Conservation (phyloP, 2,888 invertebrate genomes). For the Pomacea canaliculata region DNA sequence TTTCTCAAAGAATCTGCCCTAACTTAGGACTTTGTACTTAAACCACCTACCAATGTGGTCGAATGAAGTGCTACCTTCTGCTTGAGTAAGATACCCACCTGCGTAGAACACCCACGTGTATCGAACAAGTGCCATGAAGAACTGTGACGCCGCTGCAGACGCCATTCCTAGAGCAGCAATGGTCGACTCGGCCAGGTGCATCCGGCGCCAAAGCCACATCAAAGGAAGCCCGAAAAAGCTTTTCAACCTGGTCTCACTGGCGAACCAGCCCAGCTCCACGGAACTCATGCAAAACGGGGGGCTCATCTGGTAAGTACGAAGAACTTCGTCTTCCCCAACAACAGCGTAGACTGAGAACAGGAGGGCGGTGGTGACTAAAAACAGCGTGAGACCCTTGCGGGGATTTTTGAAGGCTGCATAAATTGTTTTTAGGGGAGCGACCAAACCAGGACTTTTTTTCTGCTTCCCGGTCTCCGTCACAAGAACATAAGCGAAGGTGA, state of each 20-base stretch:
- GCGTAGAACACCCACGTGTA: not conserved
- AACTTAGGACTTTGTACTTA: no score
- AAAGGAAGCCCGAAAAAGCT: not conserved
- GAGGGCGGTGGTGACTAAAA: not conserved
- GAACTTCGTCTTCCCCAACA: not conserved
- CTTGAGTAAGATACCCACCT: not conserved
- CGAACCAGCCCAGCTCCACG: constrained; percentile 1
- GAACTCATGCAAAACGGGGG: not conserved
- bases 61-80: no score
- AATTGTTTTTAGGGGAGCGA: not conserved
- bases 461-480: constrained; percentile 1
- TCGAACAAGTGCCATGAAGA: not conserved
- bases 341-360: not conserved
- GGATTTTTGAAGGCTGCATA: not conserved
- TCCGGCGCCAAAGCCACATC: not conserved
- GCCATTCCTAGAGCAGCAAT: not conserved
- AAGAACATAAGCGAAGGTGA: not conserved
- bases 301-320: constrained; percentile 6
- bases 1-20: no score
- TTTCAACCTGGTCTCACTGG: not conserved
- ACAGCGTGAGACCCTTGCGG: not conserved
- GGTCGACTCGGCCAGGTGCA: not conserved
- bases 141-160: not conserved
- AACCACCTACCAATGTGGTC: no score
- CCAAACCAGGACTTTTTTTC: not conserved